Base-by-base conservation (phyloP, 2,888 invertebrate genomes). In the Andricus curvator region DNA sequence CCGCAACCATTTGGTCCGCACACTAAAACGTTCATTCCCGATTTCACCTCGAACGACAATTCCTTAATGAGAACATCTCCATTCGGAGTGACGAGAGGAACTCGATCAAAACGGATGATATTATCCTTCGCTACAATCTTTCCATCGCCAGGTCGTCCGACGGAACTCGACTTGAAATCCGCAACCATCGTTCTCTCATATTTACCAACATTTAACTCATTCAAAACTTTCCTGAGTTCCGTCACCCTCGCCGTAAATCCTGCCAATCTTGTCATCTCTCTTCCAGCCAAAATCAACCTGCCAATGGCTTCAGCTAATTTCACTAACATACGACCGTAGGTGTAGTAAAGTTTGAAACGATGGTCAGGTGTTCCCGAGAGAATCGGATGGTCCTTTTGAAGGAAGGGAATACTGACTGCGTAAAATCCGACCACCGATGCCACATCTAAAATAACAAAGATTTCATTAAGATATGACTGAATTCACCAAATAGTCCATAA, bases 1-100 rank as follows among this genome's bases (percentile, higher is more conserved):
- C 99, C 99, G 93, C 99, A 98, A 1, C 99, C 99, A 93, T 99
- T 99, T 4, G 99, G 99, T 0, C 99, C 99, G 92, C 99, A 99
- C 0, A 99, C 98, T n/a, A 99, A 93, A 0, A 99, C 98, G 94
- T 99, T 99, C 94, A 97, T 97, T 64, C 99, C 99, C 0, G 98
- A 98, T 86, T 96, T 96, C 78, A 98, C 98, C 95, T 98, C 98
- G 90, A 99, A 98, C 66, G 95, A 95, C 20, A 99, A 94, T 88
- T 98, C 97, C 88, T 96, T 95, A 60, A 99, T 96, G 64, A 99
- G 95, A 13, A 99, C 94, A 92, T 99, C 99, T 0, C 99, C 99
- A 90, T 99, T 99, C 3, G 99, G 99, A 1, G 99, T 99, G 37
- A 99, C 97, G 79, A 99, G 94, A 4, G 99, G 99, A 33, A 99